Evolutionary conservation across 2,888 invertebrate species (phyloP).

Genomic region (Andrena flavipes): DNA sequence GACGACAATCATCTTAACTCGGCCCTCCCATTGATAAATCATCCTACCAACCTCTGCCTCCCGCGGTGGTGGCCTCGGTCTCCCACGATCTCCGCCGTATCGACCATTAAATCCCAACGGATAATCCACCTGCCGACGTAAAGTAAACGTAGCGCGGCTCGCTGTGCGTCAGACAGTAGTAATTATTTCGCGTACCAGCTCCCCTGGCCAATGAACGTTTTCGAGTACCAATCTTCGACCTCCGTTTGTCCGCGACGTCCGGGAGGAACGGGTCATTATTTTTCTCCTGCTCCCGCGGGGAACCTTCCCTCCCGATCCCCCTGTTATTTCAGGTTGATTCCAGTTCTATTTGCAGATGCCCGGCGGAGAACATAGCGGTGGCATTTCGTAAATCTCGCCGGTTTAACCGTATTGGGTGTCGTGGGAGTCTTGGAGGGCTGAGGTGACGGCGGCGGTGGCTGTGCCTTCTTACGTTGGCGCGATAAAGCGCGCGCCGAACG

Average conservation of each 20-base stretch:
- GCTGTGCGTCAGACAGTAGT: neutral
- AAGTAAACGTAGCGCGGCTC: neutral
- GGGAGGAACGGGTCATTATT: neutral
- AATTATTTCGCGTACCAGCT: neutral
- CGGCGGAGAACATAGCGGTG: slow-evolving; percentile 37
- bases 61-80: neutral
- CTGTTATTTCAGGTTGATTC: slow-evolving; percentile 56
- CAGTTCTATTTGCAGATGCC: slow-evolving; percentile 46
- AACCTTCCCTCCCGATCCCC: neutral
- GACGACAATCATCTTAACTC: neutral
- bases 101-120: neutral
- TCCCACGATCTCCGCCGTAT: neutral
- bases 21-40: neutral
- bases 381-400: slow-evolving; percentile 59
- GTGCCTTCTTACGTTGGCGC: slow-evolving; percentile 69
- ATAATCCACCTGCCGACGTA: neutral
- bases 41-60: neutral
- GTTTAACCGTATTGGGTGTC: slow-evolving; percentile 60
- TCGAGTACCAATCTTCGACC: neutral
- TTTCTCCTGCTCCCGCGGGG: slow-evolving; percentile 13
- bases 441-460: slow-evolving; percentile 48
- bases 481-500: slow-evolving; percentile 66
- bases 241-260: neutral
- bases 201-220: neutral
- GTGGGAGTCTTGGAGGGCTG: slow-evolving; percentile 58